Percentiles rank a stretch among this genome's conserved stretches.
Conservation (phyloP, 2,888 invertebrate species). For the Neoitamus cyanurus region DNA sequence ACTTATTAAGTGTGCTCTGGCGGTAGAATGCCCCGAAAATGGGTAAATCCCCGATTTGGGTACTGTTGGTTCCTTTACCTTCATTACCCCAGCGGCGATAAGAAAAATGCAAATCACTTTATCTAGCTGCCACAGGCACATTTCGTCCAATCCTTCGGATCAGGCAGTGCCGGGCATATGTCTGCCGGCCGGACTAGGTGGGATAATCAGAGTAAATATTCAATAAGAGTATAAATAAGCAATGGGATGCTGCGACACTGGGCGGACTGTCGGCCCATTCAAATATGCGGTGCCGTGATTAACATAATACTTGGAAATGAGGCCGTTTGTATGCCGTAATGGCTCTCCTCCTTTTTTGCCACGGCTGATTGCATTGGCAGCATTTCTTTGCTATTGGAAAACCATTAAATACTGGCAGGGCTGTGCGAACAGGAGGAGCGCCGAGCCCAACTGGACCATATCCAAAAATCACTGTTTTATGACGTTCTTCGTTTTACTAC, state of each 20-base stretch:
- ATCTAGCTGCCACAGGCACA: constrained; percentile 24
- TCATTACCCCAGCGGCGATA: constrained; percentile 24
- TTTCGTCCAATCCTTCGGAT: not conserved
- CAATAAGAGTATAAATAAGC: constrained; percentile 36
- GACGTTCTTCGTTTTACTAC: not conserved
- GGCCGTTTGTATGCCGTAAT: constrained; percentile 6
- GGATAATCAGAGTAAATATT: constrained; percentile 37
- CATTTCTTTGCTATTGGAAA: constrained; percentile 14
- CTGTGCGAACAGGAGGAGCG: not conserved
- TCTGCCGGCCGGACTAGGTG: constrained; percentile 10
- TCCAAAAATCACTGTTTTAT: constrained; percentile 1
- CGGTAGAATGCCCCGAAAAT: not conserved
- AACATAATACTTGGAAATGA: constrained; percentile 34
- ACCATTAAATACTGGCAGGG: not conserved
- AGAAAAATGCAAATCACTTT: constrained; percentile 41
- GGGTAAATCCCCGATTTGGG: constrained; percentile 19
- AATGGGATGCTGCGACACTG: not conserved
- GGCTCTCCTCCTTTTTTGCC: not conserved
- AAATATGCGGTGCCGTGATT: constrained; percentile 34
- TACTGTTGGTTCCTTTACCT: not conserved
- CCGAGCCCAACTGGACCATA: not conserved
- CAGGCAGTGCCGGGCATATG: not conserved
- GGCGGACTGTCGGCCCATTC: not conserved
- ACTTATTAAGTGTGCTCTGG: constrained; percentile 21
- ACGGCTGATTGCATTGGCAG: not conserved